Evolutionary conservation across 2,797 vertebrate genomes (phyloP), one percentile per base, ranked within the genome.

Genomic region (Cottoperca gobio): DNA sequence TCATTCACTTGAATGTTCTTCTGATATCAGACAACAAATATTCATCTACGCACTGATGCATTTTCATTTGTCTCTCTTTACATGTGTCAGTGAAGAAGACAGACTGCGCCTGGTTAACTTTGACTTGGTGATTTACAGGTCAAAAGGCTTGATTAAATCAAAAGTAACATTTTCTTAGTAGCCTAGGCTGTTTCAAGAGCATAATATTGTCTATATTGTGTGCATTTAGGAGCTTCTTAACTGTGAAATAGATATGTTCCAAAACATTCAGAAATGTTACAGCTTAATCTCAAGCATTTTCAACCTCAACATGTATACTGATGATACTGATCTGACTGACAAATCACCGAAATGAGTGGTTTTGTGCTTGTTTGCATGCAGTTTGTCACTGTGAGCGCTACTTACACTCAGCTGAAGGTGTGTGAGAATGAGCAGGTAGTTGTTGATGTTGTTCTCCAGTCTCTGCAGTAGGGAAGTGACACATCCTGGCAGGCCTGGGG

Each of bases 341-440:
- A 77, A 58, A 82, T 21, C 5, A 59, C 46, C 14, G 21, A 58
- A 75, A 62, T 57, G 19, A 14, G n/a, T 45, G 33, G 39, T 55
- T 49, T 42, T 39, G 17, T 21, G 6, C 16, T 26, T 78, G 33
- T 78, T 57, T 68, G 52, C 53, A 48, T 71, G 45, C 17, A 24
- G 3, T 42, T 49, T 69, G 17, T 71, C 28, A 49, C 28, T 40
- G 12, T 58, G 40, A 48, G 16, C 24, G 57, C 31, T 1, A 71
- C 87, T 92, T 86, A 92, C 93, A 73, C 78, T 90, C 31, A 89
- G 69, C 52, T 91, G 86, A 48, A 94, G 87, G 31, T 87, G 86
- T 78, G 87, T 89, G 58, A 95, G 73, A 48, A 93, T 87, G 57
- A 86, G 86, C 81, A 91, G 85, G 86, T 95, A 93, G 88, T 93